These are phyloP conservation scores for Psophia crepitans DNA, from an alignment of 2,113 vertebrate genomes.

Conservation along the genomic window DNA sequence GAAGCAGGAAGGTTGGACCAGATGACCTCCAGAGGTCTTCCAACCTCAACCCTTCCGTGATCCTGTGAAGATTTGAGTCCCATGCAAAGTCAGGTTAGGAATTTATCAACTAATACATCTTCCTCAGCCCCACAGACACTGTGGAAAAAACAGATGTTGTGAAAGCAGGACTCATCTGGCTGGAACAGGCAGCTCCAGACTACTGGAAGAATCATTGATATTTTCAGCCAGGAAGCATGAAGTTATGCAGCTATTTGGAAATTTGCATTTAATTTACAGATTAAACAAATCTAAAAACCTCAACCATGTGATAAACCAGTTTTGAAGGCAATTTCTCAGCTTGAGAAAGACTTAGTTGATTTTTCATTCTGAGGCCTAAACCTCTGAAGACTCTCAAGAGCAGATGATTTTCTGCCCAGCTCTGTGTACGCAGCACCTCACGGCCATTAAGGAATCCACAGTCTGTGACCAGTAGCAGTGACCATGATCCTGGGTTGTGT, in stretches of 20 bases:
- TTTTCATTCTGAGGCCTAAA: not conserved
- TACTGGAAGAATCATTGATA: not conserved
- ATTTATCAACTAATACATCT: not conserved
- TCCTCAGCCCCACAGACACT: not conserved
- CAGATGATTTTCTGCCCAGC: not conserved
- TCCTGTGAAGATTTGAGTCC: not conserved
- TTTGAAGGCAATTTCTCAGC: not conserved
- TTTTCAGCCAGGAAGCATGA: conserved; percentile 23
- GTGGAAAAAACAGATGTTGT: not conserved
- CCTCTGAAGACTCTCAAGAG: not conserved
- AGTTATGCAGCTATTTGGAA: conserved; percentile 10
- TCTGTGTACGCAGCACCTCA: not conserved
- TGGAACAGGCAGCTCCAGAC: conserved; percentile 2
- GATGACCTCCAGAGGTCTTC: not conserved
- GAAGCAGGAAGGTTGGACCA: not conserved
- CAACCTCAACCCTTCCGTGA: not conserved
- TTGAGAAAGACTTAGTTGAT: not conserved
- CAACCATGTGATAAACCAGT: not conserved
- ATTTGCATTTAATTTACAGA: conserved; percentile 26
- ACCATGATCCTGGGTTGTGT: not conserved
- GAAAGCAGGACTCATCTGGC: not conserved
- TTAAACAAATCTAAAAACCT: not conserved
- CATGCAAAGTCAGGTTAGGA: not conserved
- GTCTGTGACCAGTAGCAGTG: not conserved
- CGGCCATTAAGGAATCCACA: not conserved